Evolutionary conservation across 2,797 vertebrate genomes (phyloP), one percentile per base, ranked within the genome.

Genomic region (Darevskia nairensis): DNA sequence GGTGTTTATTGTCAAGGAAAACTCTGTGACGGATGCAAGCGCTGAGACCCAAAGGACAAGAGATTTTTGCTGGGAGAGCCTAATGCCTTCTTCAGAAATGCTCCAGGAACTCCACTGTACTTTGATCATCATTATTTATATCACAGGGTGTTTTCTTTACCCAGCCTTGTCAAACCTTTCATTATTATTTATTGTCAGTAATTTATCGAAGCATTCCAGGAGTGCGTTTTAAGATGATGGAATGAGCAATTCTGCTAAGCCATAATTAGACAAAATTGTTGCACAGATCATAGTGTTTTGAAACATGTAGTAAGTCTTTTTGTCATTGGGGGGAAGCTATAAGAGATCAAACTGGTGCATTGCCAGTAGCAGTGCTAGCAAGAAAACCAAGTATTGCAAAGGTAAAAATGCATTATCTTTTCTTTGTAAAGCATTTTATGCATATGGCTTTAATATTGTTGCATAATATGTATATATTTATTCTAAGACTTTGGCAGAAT

Each of bases 1-100:
- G 66, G 68, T n/a, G 3, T 83, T 92, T 82, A n/a, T 39, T 72
- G 84, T 85, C 32, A 80, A 89, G 77, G 72, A 85, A 84, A 86
- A 61, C 25, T 50, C 64, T 23, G 15, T 35, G 68, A 86, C 35
- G 81, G 82, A n/a, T 80, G 8, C 10, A 89, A 35, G 2, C 41
- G 59, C 29, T 25, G 50, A 23, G 1, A 39, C 29, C 90, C 39
- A 6, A 2, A 50, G 88, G 69, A 15, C 44, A 82, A 19, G 1
- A 3, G 3, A 11, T 68, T 84, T 76, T 68, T 19, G 78, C 76
- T 69, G 29, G 55, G 3, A n/a, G 17, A 82, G 23, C 68, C 29
- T 92, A 69, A n/a, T 82, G 2, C 75, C 41, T 91, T 69, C 46
- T 79, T 1, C 1, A 21, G 21, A 55, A 32, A 19, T n/a, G 55